These are phyloP conservation scores for Petrosia ficiformis DNA, from an alignment of 37 sponge, comb jelly and placozoan genomes.

Conservation along the genomic window DNA sequence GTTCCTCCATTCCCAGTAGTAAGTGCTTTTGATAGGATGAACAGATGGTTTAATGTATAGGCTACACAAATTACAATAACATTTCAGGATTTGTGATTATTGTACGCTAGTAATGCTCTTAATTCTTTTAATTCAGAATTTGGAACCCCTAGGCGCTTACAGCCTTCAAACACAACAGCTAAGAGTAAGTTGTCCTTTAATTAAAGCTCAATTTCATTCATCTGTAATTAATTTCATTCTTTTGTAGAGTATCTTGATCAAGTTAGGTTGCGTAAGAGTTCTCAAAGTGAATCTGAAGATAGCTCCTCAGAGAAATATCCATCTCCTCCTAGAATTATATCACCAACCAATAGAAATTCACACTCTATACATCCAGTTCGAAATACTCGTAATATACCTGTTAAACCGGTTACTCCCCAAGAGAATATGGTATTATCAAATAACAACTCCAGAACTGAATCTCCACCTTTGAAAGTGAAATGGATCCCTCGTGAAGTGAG, in stretches of 20 bases:
- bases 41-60: no score
- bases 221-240: not conserved
- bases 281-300: not conserved
- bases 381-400: not conserved
- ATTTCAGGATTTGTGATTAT: no score
- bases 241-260: slow-evolving; percentile 16
- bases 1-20: not conserved
- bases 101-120: no score
- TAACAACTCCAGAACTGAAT: not conserved
- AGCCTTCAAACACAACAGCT: slow-evolving; percentile 29
- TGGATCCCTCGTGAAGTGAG: not conserved
- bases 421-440: not conserved
- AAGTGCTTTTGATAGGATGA: no score
- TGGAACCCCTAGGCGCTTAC: not conserved
- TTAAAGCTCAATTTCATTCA: no score
- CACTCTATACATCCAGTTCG: no score
- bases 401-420: not conserved
- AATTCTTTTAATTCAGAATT: no score
- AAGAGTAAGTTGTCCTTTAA: slow-evolving; percentile 13
- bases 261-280: slow-evolving; percentile 8
- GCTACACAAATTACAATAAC: no score
- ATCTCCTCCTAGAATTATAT: not conserved
- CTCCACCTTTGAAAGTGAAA: not conserved
- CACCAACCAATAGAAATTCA: not conserved
- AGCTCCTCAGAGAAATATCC: not conserved